phyloP scores from a whole-genome alignment of 2,797 vertebrate genomes.

The Coilia nasus region DNA sequence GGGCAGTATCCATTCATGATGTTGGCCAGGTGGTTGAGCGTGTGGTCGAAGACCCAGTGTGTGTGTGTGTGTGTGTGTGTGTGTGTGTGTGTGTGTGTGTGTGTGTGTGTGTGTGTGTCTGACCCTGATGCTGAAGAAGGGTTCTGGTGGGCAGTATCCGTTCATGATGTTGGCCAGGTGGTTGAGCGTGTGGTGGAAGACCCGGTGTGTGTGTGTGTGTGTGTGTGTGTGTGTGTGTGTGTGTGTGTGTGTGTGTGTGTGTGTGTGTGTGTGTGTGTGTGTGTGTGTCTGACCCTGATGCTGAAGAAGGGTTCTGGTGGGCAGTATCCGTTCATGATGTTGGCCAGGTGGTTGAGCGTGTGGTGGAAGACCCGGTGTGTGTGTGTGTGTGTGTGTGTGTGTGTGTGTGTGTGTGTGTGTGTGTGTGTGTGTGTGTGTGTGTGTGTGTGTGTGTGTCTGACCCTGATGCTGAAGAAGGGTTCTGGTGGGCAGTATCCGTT shows the following conservation, averaged over 20 bases:
- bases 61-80: background rate
- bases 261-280: constrained; percentile 7
- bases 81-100: constrained; percentile 14
- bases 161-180: constrained; percentile 96
- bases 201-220: constrained; percentile 66
- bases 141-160: constrained; percentile 94
- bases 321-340: constrained; percentile 96
- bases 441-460: constrained; percentile 54
- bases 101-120: background rate
- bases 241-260: background rate
- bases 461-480: constrained; percentile 89
- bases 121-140: constrained; percentile 89
- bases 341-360: constrained; percentile 91
- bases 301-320: constrained; percentile 95
- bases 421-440: background rate
- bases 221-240: too few species aligned
- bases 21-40: constrained; percentile 92
- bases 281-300: constrained; percentile 72
- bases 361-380: constrained; percentile 86
- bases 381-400: background rate
- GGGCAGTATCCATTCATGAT: constrained; percentile 97
- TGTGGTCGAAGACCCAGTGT: constrained; percentile 89
- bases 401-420: constrained; percentile 12
- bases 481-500: constrained; percentile 95
- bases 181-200: constrained; percentile 94